These are phyloP conservation scores for Notolepis coatsorum DNA, from an alignment of 2,797 vertebrate genomes.

Conservation along the genomic window DNA sequence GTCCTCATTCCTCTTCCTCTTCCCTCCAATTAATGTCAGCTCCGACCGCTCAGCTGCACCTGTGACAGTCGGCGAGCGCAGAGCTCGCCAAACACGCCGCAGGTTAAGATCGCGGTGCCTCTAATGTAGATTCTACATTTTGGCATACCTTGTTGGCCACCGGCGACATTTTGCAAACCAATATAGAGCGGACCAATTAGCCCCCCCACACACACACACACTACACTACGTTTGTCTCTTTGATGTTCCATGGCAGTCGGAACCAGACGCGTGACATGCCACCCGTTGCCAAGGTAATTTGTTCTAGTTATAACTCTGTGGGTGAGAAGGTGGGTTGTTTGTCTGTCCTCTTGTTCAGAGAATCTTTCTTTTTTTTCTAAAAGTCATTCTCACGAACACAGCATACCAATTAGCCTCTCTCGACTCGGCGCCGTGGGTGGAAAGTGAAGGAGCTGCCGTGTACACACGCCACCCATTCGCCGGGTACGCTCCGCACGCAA, in stretches of 20 bases:
- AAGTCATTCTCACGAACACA: no score
- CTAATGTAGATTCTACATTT: conserved; percentile 51
- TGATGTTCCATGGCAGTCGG: not conserved
- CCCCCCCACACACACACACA: no score
- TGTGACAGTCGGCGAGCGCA: conserved; percentile 40
- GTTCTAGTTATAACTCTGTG: not conserved
- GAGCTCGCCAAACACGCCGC: conserved; percentile 9
- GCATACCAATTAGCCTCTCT: no score
- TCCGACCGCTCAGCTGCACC: conserved; percentile 54
- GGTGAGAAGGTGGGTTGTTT: not conserved
- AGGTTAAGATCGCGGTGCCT: conserved; percentile 36
- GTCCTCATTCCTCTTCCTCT: conserved; percentile 36
- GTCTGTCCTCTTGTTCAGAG: not conserved
- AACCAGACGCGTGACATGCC: not conserved
- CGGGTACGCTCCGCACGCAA: no score
- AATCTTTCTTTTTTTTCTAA: no score
- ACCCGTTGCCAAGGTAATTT: not conserved
- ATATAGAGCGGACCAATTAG: conserved; percentile 24
- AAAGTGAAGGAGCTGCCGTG: no score
- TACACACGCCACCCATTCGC: no score
- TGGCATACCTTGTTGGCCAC: conserved; percentile 26
- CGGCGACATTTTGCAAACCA: conserved; percentile 23
- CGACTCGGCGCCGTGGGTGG: no score
- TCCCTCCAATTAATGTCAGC: conserved; percentile 66
- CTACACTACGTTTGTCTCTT: conserved; percentile 4